Evolutionary conservation across 2,113 vertebrate genomes (phyloP).

Genomic region (Anguilla rostrata): DNA sequence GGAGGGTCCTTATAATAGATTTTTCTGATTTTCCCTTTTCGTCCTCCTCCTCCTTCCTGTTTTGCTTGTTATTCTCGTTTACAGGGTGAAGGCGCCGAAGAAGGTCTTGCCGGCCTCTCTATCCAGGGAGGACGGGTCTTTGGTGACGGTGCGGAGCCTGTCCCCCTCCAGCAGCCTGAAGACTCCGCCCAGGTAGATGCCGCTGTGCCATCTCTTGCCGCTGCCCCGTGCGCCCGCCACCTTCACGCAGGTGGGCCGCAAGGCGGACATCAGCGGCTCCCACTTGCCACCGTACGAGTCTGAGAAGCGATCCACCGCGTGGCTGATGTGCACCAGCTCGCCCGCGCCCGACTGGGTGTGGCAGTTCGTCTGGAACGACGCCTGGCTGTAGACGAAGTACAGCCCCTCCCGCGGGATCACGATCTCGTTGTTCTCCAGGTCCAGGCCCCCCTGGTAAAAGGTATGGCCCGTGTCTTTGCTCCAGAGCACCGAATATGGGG

Average conservation of each 20-base stretch:
- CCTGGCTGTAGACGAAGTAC: conserved; percentile 74
- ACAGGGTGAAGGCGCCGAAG: conserved; percentile 70
- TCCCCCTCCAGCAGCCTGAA: conserved; percentile 58
- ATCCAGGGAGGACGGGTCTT: conserved; percentile 40
- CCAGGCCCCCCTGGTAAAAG: conserved; percentile 51
- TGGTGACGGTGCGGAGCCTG: conserved; percentile 47
- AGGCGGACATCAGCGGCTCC: conserved; percentile 55
- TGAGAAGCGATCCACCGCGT: conserved; percentile 57
- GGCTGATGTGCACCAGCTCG: conserved; percentile 54
- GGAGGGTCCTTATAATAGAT: too few species aligned
- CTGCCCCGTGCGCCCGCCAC: accelerated
- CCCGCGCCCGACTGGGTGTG: accelerated
- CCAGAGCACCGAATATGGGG: conserved; percentile 49
- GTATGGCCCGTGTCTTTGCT: conserved; percentile 47
- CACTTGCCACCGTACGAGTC: background rate
- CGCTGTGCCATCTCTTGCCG: conserved; percentile 41
- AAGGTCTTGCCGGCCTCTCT: conserved; percentile 50
- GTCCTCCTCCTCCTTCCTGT: too few species aligned
- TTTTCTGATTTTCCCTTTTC: background rate
- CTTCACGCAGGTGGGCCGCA: conserved; percentile 54
- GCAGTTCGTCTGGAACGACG: conserved; percentile 61
- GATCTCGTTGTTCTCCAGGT: conserved; percentile 55
- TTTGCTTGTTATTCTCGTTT: conserved; percentile 17
- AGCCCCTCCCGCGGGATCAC: conserved; percentile 53
- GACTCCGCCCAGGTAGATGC: conserved; percentile 66